Evolutionary conservation across 2,113 vertebrate species (phyloP), one percentile per base, ranked within the genome.

Genomic region (Centrocercus urophasianus): DNA sequence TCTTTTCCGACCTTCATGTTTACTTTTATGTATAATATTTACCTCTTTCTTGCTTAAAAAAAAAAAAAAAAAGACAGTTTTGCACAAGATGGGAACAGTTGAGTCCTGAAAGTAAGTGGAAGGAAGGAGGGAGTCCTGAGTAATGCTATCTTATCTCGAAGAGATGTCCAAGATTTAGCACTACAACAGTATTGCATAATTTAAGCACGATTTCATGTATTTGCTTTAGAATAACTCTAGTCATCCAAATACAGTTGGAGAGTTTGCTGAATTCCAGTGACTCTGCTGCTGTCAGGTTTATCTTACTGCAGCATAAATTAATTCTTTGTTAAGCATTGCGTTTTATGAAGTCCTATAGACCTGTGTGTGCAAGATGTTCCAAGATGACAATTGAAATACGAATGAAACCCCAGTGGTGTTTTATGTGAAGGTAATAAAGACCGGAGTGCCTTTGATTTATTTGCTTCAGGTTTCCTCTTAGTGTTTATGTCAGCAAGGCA

Each of bases 261-360:
- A 22, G 28, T 54, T 89, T 11, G 5, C 13, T 43, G 72, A 38
- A 22, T 43, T 75, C 16, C 47, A 56, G 6, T 28, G 24, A 42
- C 14, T 4, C 30, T 34, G 13, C 48, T 85, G 27, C 64, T 24
- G 13, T 30, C 64, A 12, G 16, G 15, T 25, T 69, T 47, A 8
- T 69, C 32, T 57, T 54, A 4, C 13, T 19, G 38, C 21, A 45
- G 79, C n/a, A 64, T 42, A 25, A 63, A 18, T 40, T 80, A 20
- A 21, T 22, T 80, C 15, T 60, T 64, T 24, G 36, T 73, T 42
- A 28, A 73, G 8, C 8, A 32, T 48, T 60, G n/a, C 25, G 30
- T 47, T 65, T 5, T 43, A 0, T 36, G 25, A 47, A n/a, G 48
- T 19, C 16, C 36, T 34, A 8, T 34, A 0, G 17, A 13, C 12